Conservation (phyloP, 2,113 vertebrate species). For the Elephas maximus region DNA sequence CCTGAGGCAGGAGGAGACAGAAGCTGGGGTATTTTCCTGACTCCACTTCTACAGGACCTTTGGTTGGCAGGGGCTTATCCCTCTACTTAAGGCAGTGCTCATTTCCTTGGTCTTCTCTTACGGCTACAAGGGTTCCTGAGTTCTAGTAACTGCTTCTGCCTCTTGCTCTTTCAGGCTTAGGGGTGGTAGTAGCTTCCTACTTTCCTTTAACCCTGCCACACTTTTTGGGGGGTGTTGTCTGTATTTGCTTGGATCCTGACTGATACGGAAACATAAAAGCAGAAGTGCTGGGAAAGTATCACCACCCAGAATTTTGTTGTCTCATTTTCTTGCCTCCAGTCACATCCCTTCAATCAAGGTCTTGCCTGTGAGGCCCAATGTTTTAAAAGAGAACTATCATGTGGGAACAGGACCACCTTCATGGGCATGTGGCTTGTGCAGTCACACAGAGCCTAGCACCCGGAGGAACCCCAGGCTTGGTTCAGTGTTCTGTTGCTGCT, state of each 20-base stretch:
- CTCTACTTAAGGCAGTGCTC: background rate
- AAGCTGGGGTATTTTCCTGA: background rate
- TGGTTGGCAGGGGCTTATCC: background rate
- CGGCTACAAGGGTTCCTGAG: too few relatives aligned
- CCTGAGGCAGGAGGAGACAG: background rate
- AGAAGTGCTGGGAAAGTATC: background rate
- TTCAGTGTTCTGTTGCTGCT: background rate
- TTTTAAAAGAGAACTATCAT: background rate
- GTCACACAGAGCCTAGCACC: too few relatives aligned
- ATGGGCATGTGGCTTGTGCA: too few relatives aligned
- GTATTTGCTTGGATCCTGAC: background rate
- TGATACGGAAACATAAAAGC: background rate
- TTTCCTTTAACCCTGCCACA: background rate
- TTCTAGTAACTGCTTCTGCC: background rate
- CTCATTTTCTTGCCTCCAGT: background rate
- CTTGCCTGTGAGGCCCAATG: background rate
- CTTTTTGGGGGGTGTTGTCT: background rate
- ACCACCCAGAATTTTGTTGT: background rate
- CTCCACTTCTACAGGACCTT: background rate
- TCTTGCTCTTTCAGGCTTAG: background rate
- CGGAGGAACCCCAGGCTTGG: background rate
- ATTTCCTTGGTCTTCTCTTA: background rate
- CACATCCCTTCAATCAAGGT: background rate
- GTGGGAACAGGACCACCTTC: background rate
- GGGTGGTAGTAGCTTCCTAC: background rate